A percentile compares a stretch with the other conserved stretches of the same genome.
Conservation (phyloP, 1,140 invertebrate species). For the Babylonia areolata region DNA sequence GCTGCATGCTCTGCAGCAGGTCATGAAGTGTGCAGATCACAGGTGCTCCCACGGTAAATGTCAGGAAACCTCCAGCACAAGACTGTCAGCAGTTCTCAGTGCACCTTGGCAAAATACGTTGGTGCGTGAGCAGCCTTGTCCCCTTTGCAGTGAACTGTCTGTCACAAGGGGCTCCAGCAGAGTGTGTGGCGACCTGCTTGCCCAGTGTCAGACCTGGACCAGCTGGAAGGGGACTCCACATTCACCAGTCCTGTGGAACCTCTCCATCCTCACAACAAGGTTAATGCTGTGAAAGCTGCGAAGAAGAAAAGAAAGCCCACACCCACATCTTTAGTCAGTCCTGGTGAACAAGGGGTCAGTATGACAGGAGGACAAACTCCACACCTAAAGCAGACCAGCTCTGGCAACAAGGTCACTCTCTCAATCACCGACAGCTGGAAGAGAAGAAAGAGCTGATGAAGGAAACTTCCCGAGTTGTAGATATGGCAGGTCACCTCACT, state of each 20-base stretch:
- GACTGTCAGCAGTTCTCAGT: neutral
- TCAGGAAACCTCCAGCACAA: neutral
- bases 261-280: slow-evolving; percentile 77
- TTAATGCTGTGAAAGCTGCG: slow-evolving; percentile 71
- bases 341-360: too few relatives aligned
- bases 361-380: too few relatives aligned
- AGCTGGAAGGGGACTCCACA: slow-evolving; percentile 70
- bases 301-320: slow-evolving; percentile 32
- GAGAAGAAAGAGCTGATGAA: neutral
- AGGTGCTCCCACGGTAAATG: neutral
- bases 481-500: slow-evolving; percentile 77
- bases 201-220: slow-evolving; percentile 80
- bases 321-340: neutral
- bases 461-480: slow-evolving; percentile 23
- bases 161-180: slow-evolving; percentile 59
- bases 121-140: slow-evolving; percentile 67
- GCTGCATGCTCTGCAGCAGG: neutral
- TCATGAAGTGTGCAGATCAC: too few relatives aligned
- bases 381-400: too few relatives aligned
- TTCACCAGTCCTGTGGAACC: slow-evolving; percentile 78
- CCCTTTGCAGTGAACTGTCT: slow-evolving; percentile 60
- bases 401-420: neutral
- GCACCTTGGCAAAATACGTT: slow-evolving; percentile 7
- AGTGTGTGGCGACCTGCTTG: slow-evolving; percentile 67
- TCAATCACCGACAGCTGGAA: neutral